Percentiles rank a stretch among this genome's conserved stretches.
phyloP scores from a whole-genome alignment of 2,888 invertebrate genomes.

The Anthophora plumipes region DNA sequence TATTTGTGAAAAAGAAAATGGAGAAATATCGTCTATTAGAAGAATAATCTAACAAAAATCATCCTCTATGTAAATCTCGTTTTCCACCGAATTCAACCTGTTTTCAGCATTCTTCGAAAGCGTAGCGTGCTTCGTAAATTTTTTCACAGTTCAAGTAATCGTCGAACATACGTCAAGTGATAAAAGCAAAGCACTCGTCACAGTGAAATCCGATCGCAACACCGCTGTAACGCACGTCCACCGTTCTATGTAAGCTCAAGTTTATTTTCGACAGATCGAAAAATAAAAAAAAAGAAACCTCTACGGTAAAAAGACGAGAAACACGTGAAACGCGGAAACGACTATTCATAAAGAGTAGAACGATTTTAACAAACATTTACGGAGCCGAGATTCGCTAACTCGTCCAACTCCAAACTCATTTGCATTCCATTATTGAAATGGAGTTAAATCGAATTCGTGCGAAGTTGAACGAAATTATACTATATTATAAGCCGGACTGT shows the following conservation, averaged over 20 bases:
- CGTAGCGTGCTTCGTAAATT: background rate
- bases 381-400: no score
- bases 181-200: background rate
- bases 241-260: background rate
- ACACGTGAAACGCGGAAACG: no score
- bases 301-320: background rate
- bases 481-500: no score
- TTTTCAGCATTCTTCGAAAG: background rate
- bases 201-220: constrained; percentile 1
- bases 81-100: background rate
- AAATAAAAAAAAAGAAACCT: no score
- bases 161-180: no score
- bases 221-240: background rate
- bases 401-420: no score
- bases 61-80: background rate
- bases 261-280: background rate
- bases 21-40: no score
- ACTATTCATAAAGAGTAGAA: constrained; percentile 13
- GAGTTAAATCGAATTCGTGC: no score
- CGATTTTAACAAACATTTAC: constrained; percentile 5
- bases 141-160: background rate
- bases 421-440: no score
- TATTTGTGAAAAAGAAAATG: background rate
- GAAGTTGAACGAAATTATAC: no score
- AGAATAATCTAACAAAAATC: background rate